These are phyloP conservation scores for Aphrophora alni DNA, from an alignment of 2,888 invertebrate species.

Conservation along the genomic window DNA sequence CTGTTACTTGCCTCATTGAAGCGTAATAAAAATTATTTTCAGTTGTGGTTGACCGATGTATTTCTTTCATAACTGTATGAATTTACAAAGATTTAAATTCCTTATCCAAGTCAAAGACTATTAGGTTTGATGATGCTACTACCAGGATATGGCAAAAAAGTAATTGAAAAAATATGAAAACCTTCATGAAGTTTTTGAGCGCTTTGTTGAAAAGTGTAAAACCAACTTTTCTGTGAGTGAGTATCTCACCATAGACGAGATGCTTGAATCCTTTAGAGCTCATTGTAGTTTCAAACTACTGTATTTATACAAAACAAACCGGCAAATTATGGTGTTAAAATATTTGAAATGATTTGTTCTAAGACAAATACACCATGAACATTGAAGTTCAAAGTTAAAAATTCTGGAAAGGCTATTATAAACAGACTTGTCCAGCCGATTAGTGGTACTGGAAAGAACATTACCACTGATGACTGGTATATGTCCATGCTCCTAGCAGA, in stretches of 20 bases:
- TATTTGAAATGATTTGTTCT: slow-evolving; percentile 50
- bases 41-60: slow-evolving; percentile 37
- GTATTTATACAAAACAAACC: slow-evolving; percentile 53
- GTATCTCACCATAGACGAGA: slow-evolving; percentile 51
- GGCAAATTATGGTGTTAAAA: slow-evolving; percentile 53
- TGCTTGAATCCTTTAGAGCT: slow-evolving; percentile 50
- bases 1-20: too few species aligned
- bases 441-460: slow-evolving; percentile 44
- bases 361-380: slow-evolving; percentile 44
- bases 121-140: slow-evolving; percentile 33
- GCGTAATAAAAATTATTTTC: too few species aligned
- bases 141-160: slow-evolving; percentile 46
- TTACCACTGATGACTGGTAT: slow-evolving; percentile 53
- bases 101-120: slow-evolving; percentile 11
- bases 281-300: slow-evolving; percentile 49
- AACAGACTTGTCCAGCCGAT: slow-evolving; percentile 42
- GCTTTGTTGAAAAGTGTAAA: slow-evolving; percentile 52
- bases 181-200: slow-evolving; percentile 51
- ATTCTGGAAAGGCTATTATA: slow-evolving; percentile 40
- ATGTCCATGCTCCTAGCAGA: slow-evolving; percentile 33
- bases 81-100: slow-evolving; percentile 29
- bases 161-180: slow-evolving; percentile 48
- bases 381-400: slow-evolving; percentile 44
- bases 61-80: slow-evolving; percentile 30
- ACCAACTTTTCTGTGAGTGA: slow-evolving; percentile 43